These are phyloP conservation scores for Pachyuromys duprasi DNA, from an alignment of 2,797 vertebrate genomes.

Conservation along the genomic window DNA sequence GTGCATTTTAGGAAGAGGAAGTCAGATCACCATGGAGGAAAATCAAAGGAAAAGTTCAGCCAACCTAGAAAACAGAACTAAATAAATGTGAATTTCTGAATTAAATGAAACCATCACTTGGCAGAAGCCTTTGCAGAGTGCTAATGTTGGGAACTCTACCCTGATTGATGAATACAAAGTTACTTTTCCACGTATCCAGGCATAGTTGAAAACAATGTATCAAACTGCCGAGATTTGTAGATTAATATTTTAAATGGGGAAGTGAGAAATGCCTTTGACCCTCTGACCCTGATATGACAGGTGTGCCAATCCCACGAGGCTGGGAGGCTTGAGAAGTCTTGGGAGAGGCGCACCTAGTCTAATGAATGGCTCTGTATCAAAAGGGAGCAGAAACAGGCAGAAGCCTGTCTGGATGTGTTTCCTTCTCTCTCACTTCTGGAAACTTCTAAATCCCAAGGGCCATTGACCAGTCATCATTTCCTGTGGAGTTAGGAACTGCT, in stretches of 20 bases:
- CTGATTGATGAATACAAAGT: neutral
- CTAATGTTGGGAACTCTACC: neutral
- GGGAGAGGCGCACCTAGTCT: neutral
- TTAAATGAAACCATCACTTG: neutral
- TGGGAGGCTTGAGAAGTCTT: neutral
- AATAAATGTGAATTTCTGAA: neutral
- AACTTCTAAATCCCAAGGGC: conserved; percentile 47
- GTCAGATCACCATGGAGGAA: neutral
- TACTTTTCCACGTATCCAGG: neutral
- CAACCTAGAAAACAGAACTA: neutral
- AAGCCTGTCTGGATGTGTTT: neutral
- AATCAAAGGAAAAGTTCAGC: neutral
- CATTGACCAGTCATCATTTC: conserved; percentile 39
- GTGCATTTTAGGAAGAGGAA: neutral
- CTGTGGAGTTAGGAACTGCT: conserved; percentile 38
- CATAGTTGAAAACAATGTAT: conserved; percentile 20
- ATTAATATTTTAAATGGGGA: neutral
- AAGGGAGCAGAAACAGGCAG: neutral
- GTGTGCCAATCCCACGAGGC: neutral
- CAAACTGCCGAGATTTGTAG: neutral
- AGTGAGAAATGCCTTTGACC: neutral
- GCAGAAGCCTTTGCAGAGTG: neutral
- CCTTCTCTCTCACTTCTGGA: conserved; percentile 60
- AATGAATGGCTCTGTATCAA: neutral
- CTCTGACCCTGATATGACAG: neutral